Evolutionary conservation across 2,113 vertebrate genomes (phyloP).

Genomic region (Sphaerodactylus townsendi): DNA sequence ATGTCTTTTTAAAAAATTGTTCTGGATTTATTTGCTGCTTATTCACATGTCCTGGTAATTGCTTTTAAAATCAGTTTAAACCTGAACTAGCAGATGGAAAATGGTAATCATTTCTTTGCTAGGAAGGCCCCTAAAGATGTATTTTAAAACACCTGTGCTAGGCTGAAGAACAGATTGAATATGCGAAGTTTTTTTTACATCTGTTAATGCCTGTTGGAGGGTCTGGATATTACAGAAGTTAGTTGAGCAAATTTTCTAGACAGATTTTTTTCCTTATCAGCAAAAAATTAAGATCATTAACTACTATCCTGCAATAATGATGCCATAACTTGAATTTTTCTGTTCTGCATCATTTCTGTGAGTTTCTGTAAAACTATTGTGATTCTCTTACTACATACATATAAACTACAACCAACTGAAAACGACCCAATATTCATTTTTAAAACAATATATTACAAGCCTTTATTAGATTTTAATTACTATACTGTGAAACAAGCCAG

Average conservation of each 20-base stretch:
- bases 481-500: background rate
- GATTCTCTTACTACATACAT: too few relatives aligned
- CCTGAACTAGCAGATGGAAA: too few relatives aligned
- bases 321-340: background rate
- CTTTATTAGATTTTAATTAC: constrained; percentile 30
- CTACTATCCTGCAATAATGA: background rate
- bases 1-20: background rate
- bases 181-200: background rate
- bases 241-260: too few relatives aligned
- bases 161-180: too few relatives aligned
- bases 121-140: too few relatives aligned
- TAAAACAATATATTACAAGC: constrained; percentile 9
- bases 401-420: background rate
- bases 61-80: too few relatives aligned
- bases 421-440: background rate
- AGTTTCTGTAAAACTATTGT: background rate
- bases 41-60: too few relatives aligned
- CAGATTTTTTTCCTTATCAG: too few relatives aligned
- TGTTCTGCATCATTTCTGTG: background rate
- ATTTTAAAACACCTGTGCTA: too few relatives aligned
- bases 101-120: too few relatives aligned
- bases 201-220: background rate
- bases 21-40: background rate
- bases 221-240: too few relatives aligned
- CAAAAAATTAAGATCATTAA: too few relatives aligned